These are phyloP conservation scores for Scatophagus argus DNA, from an alignment of 2,113 vertebrate species.

Conservation along the genomic window DNA sequence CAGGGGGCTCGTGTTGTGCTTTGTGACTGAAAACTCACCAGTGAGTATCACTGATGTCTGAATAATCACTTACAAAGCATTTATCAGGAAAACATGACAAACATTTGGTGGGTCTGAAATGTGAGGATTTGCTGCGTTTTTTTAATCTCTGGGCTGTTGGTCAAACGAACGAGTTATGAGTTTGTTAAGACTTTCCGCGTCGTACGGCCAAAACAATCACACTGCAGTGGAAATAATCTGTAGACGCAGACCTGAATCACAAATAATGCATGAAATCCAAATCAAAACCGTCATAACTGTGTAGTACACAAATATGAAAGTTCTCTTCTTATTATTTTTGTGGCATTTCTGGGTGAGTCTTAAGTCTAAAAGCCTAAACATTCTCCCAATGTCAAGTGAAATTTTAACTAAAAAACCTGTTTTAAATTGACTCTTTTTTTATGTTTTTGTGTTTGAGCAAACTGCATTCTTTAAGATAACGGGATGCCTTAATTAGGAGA, in stretches of 20 bases:
- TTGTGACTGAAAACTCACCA: background rate
- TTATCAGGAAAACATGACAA: background rate
- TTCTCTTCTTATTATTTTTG: background rate
- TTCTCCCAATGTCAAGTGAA: too few species aligned
- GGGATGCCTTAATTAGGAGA: conserved; percentile 12
- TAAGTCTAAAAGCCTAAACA: background rate
- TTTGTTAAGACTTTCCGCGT: background rate
- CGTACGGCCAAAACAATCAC: background rate
- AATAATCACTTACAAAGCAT: background rate
- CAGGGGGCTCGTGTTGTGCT: too few species aligned
- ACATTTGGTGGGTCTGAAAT: background rate
- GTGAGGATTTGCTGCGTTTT: background rate
- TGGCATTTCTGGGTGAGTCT: background rate
- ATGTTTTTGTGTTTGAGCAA: background rate
- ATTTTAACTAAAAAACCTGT: background rate
- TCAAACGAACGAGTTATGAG: background rate
- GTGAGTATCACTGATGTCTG: background rate
- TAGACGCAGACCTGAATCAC: background rate
- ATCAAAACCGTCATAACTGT: background rate
- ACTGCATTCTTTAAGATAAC: conserved; percentile 15
- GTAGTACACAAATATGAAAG: background rate
- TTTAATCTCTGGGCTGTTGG: background rate
- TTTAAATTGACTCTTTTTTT: background rate
- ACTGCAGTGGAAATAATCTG: background rate
- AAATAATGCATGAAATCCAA: background rate